Base-by-base conservation (phyloP, 2,888 invertebrate genomes). In the Carcina quercana region DNA sequence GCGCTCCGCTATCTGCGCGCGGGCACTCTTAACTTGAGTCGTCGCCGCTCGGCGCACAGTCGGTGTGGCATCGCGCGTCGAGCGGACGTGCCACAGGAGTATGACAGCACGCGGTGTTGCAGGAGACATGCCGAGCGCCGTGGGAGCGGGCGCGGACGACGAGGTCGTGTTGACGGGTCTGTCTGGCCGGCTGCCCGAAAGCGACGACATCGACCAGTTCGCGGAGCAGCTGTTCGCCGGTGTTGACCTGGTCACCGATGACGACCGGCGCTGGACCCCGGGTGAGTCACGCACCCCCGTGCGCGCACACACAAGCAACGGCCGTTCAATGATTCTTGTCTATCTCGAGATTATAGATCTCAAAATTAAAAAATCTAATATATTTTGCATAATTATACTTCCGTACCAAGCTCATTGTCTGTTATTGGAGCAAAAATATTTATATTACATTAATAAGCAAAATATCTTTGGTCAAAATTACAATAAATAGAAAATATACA, bases 211-310 rank as follows among this genome's bases (percentile, higher is more conserved):
- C 59, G 94, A 94, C 50, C 98, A 98, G 82, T 98, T 98, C 76
- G 92, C 92, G 59, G 88, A 93, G 56, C 91, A 97, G 71, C 88
- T 98, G 32, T 92, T 96, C 71, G 92, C 92, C 40, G 95, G 95
- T 32, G 88, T 95, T 25, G 98, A 98, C 69, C 90, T 98, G 85
- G 91, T 98, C 40, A 97, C 95, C 15, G 96, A 93, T 48, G 96
- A 97, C 67, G 93, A 91, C 47, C 86, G 95, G 45, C 87, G 97
- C 63, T 98, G 97, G 97, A 89, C 92, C 3, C 86, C 90, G 44
- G 92, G 82, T 80, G 40, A 38, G 40, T 41, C 13, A 5, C 13
- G 8, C 8, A 12, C 7, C 8, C 19, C 14, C 19, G 2, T n/a
- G 11, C 10, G 7, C 20, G 5, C 12, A 2, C n/a, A 17, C 17